Evolutionary conservation across 2,888 invertebrate genomes (phyloP).

Genomic region (Mimachlamys varia): DNA sequence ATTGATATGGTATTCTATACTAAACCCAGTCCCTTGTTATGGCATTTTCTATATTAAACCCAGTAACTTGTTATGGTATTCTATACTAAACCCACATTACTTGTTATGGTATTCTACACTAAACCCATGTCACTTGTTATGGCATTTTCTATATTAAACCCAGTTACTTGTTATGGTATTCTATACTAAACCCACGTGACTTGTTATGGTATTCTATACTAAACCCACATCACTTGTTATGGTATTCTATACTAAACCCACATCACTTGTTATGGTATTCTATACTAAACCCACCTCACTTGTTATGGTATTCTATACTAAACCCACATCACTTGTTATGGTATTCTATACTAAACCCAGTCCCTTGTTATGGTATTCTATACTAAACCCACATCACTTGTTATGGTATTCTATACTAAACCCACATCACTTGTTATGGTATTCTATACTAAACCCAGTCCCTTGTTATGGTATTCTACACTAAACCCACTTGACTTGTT

Average conservation of each 20-base stretch:
- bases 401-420: background rate
- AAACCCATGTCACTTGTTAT: background rate
- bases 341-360: background rate
- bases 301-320: background rate
- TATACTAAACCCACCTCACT: background rate
- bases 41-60: background rate
- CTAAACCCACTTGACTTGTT: background rate
- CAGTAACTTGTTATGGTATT: background rate
- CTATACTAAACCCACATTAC: background rate
- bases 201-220: background rate
- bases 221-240: background rate
- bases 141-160: background rate
- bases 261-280: background rate
- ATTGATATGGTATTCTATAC: background rate
- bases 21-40: background rate
- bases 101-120: background rate
- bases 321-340: background rate
- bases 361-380: background rate
- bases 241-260: background rate
- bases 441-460: background rate
- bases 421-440: background rate
- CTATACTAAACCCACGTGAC: background rate
- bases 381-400: background rate
- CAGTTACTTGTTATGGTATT: background rate
- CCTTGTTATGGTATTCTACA: background rate